Base-by-base conservation (phyloP, 2,113 vertebrate genomes). In the Chrysemys picta region DNA sequence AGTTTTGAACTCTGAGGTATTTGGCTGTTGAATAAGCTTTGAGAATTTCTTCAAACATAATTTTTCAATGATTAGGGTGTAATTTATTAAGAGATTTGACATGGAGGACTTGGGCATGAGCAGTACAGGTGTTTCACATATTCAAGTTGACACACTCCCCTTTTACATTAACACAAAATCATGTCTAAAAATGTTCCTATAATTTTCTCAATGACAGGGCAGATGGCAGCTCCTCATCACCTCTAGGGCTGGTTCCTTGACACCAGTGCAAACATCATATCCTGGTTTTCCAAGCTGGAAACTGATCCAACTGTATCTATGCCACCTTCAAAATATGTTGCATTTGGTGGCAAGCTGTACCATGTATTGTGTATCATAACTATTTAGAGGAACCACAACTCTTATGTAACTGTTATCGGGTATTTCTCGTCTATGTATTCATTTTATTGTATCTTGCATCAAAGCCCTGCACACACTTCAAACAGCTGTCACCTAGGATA, bases 281-380 rank as follows among this genome's bases (percentile, higher is more conserved):
- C 69, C n/a, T 72, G 21, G 16, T 17, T 72, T 72, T 42, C 8
- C n/a, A 72, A 72, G 8, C n/a, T 96, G 91, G 45, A 93, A 96
- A 95, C 3, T 1, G 90, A 96, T 89, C 85, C 89, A 96, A 59
- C 89, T 93, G 78, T 95, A 87, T 69, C 85, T 96, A 95, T 96
- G 84, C 93, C 95, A 94, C 90, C 94, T 93, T 91, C 92, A 97
- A 96, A 92, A 88, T 96, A 96, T 96, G 94, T 88, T 96, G 90
- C 96, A 94, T 79, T 91, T 95, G 83, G 81, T 93, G 96, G 91
- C 85, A 96, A 91, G 88, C 83, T 94, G 91, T 94, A 97, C 94
- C 80, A 72, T 21, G 14, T 72, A 35, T 72, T 38, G 69, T 38
- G 35, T 38, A 38, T 72, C 69, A 42, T 35, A 72, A 29, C 29